Base-by-base conservation (phyloP, 2,888 invertebrate species). In the Rotaria sp. region DNA sequence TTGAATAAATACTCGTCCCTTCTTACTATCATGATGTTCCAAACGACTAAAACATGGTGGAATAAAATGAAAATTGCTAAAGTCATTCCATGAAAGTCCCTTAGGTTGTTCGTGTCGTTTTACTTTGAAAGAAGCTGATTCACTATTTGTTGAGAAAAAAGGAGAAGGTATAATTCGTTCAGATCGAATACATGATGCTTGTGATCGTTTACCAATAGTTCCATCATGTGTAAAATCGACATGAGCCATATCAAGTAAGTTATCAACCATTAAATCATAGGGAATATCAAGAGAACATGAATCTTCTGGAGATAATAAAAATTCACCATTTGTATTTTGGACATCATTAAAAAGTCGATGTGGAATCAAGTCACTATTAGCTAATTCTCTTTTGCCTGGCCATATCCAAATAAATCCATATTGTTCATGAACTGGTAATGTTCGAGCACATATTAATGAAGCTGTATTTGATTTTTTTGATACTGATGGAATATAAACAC, bases 151-250 rank as follows among this genome's bases (percentile, higher is more conserved):
- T 45, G 75, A 75, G 24, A 26, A 41, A 21, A 24, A 75, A 26
- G 10, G 24, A 2, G 38, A 41, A 11, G 75, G 38, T 41, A 15
- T 26, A 11, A 75, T 41, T 24, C 26, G 21, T 45, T 75, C 75
- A 41, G 41, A 75, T 75, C 45, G 38, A 45, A 75, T 75, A 38
- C 75, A 75, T 8, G 41, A 26, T 8, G 75, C 75, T 75, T 26
- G 26, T 21, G 75, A 75, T 13, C 41, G 75, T 41, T 75, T 75
- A 26, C 75, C 75, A 26, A 75, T 41, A 45, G 45, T 38, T 10
- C 75, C 75, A 75, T 75, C 75, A 41, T 75, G 75, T 21, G 75
- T 75, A 75, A 75, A 75, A 75, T 75, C 75, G 11, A 75, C 15
- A 75, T 75, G 75, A 24, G 75, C 75, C 10, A 75, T 3, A 26